phyloP scores from a whole-genome alignment of 92 coral and sea anemone species.

The Zoanthus sociatus region DNA sequence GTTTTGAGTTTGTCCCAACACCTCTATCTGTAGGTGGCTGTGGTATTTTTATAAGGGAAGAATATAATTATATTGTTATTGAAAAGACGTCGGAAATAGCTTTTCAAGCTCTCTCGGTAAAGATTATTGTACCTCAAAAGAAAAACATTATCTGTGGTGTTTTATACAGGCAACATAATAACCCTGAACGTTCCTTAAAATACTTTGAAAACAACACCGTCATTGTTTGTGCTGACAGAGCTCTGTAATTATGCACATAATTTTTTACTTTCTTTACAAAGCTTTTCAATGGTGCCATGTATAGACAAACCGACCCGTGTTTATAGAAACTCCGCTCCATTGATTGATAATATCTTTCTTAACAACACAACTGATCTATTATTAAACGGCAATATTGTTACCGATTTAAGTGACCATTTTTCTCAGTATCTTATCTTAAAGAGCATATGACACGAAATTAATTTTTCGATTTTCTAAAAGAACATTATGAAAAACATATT shows the following conservation, averaged over 20 bases:
- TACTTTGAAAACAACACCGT: neutral
- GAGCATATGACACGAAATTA: too few relatives aligned
- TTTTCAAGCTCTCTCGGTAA: too few relatives aligned
- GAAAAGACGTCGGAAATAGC: neutral
- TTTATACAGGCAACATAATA: constrained; percentile 18
- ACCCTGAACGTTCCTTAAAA: neutral
- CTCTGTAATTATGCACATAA: constrained; percentile 37
- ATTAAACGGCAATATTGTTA: neutral
- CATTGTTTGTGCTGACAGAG: neutral
- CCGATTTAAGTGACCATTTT: too few relatives aligned
- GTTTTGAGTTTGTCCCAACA: constrained; percentile 9
- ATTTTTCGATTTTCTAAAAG: too few relatives aligned
- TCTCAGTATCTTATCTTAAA: too few relatives aligned
- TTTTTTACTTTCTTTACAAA: constrained; percentile 34
- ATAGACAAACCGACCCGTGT: constrained; percentile 34
- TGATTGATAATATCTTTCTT: constrained; percentile 36
- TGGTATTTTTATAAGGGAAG: neutral
- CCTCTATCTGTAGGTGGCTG: neutral
- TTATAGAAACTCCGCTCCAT: constrained; percentile 30
- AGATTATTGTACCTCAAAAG: constrained; percentile 11
- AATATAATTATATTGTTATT: constrained; percentile 2
- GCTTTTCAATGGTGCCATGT: constrained; percentile 6
- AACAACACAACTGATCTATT: neutral
- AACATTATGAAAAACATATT: too few relatives aligned
- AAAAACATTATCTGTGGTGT: constrained; percentile 2